A percentile compares a stretch with the other conserved stretches of the same genome.
phyloP scores from a whole-genome alignment of 2,113 vertebrate genomes.

The Oostethus manadensis region DNA sequence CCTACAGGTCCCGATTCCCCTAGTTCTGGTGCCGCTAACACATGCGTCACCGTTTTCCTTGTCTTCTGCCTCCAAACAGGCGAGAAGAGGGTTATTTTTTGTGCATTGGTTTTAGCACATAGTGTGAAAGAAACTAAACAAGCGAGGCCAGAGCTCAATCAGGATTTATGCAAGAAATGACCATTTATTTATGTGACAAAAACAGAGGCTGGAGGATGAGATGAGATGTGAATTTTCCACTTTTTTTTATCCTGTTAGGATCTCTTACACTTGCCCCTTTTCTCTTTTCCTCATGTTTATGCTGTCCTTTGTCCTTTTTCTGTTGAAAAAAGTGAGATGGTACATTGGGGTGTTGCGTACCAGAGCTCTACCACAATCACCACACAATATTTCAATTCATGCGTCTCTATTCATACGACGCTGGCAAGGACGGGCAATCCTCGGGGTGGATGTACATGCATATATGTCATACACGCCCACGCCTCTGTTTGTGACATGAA shows the following conservation, averaged over 20 bases:
- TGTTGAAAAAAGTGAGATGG: not conserved
- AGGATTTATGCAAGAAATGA: conserved; percentile 18
- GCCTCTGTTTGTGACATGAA: conserved; percentile 12
- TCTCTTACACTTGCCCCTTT: conserved; percentile 3
- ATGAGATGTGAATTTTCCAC: conserved; percentile 25
- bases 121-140: conserved; percentile 27
- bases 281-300: not conserved
- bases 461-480: conserved; percentile 42
- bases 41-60: too few relatives aligned
- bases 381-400: conserved; percentile 47
- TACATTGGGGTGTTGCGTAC: not conserved
- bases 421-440: conserved; percentile 27
- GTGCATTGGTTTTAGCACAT: too few relatives aligned
- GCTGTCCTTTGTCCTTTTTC: not conserved
- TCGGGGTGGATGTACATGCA: conserved; percentile 40
- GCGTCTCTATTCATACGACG: conserved; percentile 25
- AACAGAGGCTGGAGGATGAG: conserved; percentile 13
- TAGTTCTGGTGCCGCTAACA: too few relatives aligned
- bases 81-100: too few relatives aligned
- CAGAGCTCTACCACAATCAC: conserved; percentile 31
- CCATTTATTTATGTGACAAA: conserved; percentile 40
- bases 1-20: too few relatives aligned
- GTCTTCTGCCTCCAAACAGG: too few relatives aligned
- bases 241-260: not conserved
- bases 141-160: conserved; percentile 36